Evolutionary conservation across 2,797 vertebrate species (phyloP).

Genomic region (Eulemur rubriventer): DNA sequence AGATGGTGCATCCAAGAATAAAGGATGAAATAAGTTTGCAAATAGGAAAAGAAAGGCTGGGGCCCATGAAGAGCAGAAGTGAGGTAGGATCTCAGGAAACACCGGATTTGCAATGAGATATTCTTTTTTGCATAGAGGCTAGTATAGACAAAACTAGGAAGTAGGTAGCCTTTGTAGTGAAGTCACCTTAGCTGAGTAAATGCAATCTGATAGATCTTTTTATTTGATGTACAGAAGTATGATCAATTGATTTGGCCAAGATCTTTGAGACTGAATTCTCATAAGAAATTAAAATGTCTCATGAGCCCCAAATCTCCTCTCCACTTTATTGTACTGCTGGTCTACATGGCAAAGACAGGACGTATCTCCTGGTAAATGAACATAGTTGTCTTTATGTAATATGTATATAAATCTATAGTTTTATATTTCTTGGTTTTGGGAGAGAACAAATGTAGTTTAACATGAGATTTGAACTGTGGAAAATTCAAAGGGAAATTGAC

Average conservation of each 20-base stretch:
- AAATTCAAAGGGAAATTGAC: background rate
- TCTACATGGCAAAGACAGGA: background rate
- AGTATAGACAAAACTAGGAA: background rate
- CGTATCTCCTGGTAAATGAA: background rate
- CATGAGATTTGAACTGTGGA: background rate
- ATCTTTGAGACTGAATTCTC: background rate
- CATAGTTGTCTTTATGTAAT: background rate
- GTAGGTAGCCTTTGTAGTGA: background rate
- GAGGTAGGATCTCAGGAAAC: background rate
- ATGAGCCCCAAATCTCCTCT: background rate
- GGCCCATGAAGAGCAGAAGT: background rate
- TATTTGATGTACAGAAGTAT: background rate
- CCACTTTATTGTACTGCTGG: background rate
- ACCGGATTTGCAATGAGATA: background rate
- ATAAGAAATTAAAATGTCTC: background rate
- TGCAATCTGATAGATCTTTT: background rate
- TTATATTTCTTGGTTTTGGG: background rate
- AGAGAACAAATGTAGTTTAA: background rate
- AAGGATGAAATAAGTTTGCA: background rate
- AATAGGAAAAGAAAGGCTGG: background rate
- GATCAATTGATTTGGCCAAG: background rate
- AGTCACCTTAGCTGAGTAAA: background rate
- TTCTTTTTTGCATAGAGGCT: background rate
- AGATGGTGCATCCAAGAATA: background rate
- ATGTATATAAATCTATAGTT: background rate